Evolutionary conservation across 1,140 invertebrate species (phyloP), one percentile per base, ranked within the genome.

Genomic region (Zophobas morio): DNA sequence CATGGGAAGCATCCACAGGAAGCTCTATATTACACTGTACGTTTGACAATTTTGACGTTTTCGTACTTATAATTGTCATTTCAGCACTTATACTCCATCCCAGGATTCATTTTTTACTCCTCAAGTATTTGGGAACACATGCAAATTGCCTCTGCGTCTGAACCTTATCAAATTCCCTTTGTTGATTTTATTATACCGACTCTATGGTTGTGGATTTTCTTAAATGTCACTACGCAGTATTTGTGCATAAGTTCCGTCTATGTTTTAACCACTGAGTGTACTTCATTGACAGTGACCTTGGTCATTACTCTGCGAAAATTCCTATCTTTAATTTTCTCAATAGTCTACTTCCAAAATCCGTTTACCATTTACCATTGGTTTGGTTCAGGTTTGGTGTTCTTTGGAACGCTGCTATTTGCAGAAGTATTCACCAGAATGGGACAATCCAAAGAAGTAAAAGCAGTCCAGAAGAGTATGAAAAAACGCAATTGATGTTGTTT

Each of bases 241-340:
- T 84, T 98, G 56, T 99, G 98, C 85, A 98, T 99, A 74, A 93
- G 94, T 82, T 96, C 96, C 6, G 98, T 99, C 1, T 99, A 98
- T 84, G 90, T 94, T 20, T 89, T 99, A 82, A 99, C 96, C 1
- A 96, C 97, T 0, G 96, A 98, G 86, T 98, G 96, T 84, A 91
- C 95, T 4, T 98, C 98, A 0, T 86, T 99, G 6, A 98, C 96
- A 0, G 97, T 99, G 0, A 99, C 98, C 0, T 88, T 99, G 74
- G 96, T 99, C 1, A 93, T 99, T 6, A 99, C 98, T 0, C 86
- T 99, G 57, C 89, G 98, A 40, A 99, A 99, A 87, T 99, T 99
- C 85, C 88, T 96, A 2, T 98, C 97, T 5, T 88, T 99, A 51
- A 87, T 99, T 20, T 94, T 99, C 84, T 99, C 98, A 1, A 98